These are phyloP conservation scores for Phalacrocorax pelagicus DNA, from an alignment of 2,113 vertebrate genomes.

Conservation along the genomic window DNA sequence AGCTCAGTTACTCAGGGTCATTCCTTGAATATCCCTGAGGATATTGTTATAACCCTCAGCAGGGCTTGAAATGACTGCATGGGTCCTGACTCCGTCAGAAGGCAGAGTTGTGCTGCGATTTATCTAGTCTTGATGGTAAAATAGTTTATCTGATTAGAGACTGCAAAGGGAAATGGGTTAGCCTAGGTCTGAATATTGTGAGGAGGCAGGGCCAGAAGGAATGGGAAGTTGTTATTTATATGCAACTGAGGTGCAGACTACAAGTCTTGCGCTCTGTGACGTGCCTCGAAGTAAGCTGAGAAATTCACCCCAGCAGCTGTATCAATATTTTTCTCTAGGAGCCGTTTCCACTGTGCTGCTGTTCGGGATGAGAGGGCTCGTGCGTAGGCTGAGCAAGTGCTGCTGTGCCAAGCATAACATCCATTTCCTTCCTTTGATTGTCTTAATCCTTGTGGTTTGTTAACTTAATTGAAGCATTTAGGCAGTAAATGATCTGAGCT, in stretches of 20 bases:
- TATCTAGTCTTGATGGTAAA: not conserved
- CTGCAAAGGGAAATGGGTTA: not conserved
- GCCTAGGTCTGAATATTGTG: not conserved
- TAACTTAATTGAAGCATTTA: slow-evolving; percentile 8
- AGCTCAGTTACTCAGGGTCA: no score
- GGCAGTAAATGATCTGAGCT: not conserved
- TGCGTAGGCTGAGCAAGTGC: not conserved
- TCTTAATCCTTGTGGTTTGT: slow-evolving; percentile 36
- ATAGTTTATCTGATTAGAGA: not conserved
- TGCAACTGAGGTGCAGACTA: not conserved
- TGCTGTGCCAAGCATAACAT: not conserved
- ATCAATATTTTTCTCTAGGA: not conserved
- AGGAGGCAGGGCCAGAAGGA: not conserved
- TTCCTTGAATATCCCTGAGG: not conserved
- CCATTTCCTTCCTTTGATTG: not conserved
- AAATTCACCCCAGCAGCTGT: not conserved
- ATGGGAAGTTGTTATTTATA: not conserved
- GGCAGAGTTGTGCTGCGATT: not conserved
- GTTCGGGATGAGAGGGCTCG: not conserved
- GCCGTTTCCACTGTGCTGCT: not conserved
- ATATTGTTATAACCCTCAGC: not conserved
- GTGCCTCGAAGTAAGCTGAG: not conserved
- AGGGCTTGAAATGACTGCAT: fast-evolving
- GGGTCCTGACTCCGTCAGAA: not conserved
- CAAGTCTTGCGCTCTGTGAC: not conserved